A percentile compares a stretch with the other conserved stretches of the same genome.
phyloP scores from a whole-genome alignment of 1,140 invertebrate genomes.

The Camponotus vicinus region DNA sequence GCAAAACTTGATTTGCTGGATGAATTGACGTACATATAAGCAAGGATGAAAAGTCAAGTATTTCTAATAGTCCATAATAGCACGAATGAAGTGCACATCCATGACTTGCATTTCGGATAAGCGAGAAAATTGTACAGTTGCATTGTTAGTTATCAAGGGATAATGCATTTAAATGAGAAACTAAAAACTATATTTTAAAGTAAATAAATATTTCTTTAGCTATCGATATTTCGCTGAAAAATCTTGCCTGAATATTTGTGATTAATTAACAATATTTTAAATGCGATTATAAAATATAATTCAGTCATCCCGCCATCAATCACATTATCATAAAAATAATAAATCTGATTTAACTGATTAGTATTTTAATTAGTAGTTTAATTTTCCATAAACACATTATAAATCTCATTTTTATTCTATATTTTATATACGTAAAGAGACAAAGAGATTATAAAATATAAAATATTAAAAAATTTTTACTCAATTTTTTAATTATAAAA shows the following conservation, averaged over 20 bases:
- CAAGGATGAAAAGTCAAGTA: slow-evolving; percentile 12
- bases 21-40: background rate
- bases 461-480: no score
- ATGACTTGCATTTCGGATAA: slow-evolving; percentile 44
- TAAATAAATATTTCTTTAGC: background rate
- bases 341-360: no score
- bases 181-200: background rate
- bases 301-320: no score
- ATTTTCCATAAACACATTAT: no score
- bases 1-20: background rate
- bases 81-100: slow-evolving; percentile 54
- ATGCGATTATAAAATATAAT: no score
- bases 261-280: background rate
- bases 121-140: slow-evolving; percentile 27
- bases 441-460: no score
- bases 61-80: slow-evolving; percentile 38
- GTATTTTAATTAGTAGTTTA: no score
- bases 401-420: no score
- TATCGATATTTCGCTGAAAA: slow-evolving; percentile 10
- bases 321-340: no score
- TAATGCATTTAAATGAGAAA: slow-evolving; percentile 42
- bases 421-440: no score
- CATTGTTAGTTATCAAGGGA: background rate
- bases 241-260: slow-evolving; percentile 19
- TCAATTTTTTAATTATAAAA: no score